Conservation (phyloP, 1,140 invertebrate genomes). For the Spodoptera litura region DNA sequence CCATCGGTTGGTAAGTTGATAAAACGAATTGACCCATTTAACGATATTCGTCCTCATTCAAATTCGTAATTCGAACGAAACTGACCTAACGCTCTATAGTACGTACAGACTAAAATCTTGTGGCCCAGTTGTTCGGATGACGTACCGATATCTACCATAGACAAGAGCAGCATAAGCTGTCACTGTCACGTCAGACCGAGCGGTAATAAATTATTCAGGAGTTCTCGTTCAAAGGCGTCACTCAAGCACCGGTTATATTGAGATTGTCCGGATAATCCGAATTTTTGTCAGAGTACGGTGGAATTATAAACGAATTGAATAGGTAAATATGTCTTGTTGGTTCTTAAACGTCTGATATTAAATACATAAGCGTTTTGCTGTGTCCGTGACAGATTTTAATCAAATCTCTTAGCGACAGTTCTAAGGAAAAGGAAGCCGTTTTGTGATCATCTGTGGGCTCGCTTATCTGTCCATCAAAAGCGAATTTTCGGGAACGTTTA, state of each 20-base stretch:
- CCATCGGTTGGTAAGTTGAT: background rate
- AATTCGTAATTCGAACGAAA: no score
- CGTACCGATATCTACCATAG: background rate
- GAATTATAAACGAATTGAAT: conserved; percentile 32
- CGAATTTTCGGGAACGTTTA: no score
- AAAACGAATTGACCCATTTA: no score
- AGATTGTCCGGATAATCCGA: conserved; percentile 29
- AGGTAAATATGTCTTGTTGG: conserved; percentile 5
- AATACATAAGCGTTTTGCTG: background rate
- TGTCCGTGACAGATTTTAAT: background rate
- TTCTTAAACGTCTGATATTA: conserved; percentile 8
- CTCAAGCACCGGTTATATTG: conserved; percentile 25
- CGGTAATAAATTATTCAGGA: conserved; percentile 27
- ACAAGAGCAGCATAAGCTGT: conserved; percentile 6
- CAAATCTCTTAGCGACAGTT: background rate
- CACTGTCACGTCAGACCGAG: background rate
- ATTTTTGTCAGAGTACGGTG: conserved; percentile 17
- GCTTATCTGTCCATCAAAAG: no score
- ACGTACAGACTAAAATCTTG: no score
- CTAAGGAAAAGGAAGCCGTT: background rate
- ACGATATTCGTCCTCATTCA: no score
- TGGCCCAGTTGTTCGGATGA: background rate
- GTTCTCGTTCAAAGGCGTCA: conserved; percentile 27
- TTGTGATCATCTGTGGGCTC: no score
- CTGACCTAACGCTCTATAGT: no score